Conservation (phyloP, 2,797 vertebrate species). For the Valencia hispanica region DNA sequence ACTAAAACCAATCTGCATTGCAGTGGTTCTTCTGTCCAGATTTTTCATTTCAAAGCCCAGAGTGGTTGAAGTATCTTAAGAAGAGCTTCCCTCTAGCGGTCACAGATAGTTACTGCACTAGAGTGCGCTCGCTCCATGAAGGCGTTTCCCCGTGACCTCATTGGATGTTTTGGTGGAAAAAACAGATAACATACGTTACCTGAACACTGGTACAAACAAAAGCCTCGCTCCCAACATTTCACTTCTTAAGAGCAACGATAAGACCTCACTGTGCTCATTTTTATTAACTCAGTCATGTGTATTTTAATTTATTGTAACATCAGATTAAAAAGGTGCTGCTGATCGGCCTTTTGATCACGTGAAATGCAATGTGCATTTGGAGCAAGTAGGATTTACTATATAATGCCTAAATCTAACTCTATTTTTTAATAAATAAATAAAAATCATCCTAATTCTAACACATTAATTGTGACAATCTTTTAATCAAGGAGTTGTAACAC, state of each 20-base stretch:
- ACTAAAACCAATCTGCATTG: conserved; percentile 76
- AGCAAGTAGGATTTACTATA: background rate
- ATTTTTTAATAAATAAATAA: no score
- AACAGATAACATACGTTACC: no score
- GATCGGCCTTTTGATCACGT: background rate
- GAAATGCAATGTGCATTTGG: background rate
- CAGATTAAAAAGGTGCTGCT: background rate
- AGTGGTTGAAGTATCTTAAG: background rate
- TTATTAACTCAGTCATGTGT: background rate
- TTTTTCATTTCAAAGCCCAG: conserved; percentile 1
- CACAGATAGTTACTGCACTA: background rate
- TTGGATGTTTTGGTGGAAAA: background rate
- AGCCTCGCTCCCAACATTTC: background rate
- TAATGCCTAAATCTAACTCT: background rate
- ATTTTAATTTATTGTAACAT: background rate
- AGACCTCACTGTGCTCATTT: background rate
- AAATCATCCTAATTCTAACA: no score
- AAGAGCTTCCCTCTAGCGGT: conserved; percentile 58
- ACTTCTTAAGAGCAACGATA: background rate
- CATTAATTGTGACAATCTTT: background rate
- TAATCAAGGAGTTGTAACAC: no score
- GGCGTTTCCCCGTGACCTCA: background rate
- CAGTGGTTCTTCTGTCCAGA: conserved; percentile 35
- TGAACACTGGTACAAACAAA: background rate
- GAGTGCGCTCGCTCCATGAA: background rate